Base-by-base conservation (phyloP, 2,797 vertebrate species). In the Hydrolagus colliei region DNA sequence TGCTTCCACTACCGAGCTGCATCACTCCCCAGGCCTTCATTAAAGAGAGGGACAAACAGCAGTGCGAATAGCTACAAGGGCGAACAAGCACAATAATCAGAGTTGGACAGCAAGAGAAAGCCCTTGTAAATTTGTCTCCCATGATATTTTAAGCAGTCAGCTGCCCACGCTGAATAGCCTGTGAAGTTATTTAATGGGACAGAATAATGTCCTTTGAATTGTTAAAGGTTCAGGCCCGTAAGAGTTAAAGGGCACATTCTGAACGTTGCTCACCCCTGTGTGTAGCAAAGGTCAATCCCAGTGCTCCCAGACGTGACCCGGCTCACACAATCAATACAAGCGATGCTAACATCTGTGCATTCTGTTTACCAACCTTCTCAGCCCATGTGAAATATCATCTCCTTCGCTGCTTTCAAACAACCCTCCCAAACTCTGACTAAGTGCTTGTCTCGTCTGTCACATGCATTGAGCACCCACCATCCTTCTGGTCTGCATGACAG, bases 351-450 rank as follows among this genome's bases (percentile, higher is more conserved):
- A 82, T 68, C 63, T 67, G 62, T 65, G 27, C 68, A 84, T n/a
- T 41, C 52, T 68, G 79, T 67, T 80, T 80, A 80, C 9, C 65
- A 68, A 71, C 27, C 75, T 84, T 84, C 65, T 41, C 65, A 12
- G 63, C 35, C 79, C 65, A 84, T 20, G 65, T 84, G 65, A 84
- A 84, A 71, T 71, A 68, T 84, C 65, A 84, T 52, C 79, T 41
- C n/a, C 79, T 41, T 84, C 71, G 27, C 79, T 84, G 7, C 65
- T 67, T 67, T 84, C 79, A 52, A 71, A 41, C 32, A 84, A 71
- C 79, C 41, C 67, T 84, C 65, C 71, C 18, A 63, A 67, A 35
- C 27, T 18, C 22, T 18, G 18, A 9, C 13, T 35, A 5, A 84
- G 32, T 32, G 35, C 41, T 84, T 52, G 9, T 61, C 18, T 10